Base-by-base conservation (phyloP, 2,113 vertebrate genomes). In the Morone chrysops region DNA sequence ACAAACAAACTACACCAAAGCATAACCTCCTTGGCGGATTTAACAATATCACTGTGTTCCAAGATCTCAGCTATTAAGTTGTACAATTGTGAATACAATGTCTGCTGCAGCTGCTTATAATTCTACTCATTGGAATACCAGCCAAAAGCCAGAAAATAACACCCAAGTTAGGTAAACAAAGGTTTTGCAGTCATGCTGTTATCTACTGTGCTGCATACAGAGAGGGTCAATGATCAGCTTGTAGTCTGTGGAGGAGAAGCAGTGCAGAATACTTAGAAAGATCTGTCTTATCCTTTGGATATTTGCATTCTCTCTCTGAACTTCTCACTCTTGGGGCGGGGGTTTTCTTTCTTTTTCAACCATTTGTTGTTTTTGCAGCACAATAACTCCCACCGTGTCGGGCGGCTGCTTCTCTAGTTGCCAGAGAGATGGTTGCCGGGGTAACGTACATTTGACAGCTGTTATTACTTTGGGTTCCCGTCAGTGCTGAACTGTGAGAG, bases 361-460 rank as follows among this genome's bases (percentile, higher is more conserved):
- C 62, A 60, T 85, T 88, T 78, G 45, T 80, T 82, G 40, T 84
- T 73, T 77, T 84, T 74, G 40, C 60, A 47, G 80, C 69, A 82
- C 75, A 53, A 18, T 66, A 56, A 74, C 57, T 82, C 68, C 31
- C n/a, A 61, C 71, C 14, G 38, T 71, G 79, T 87, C 40, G 17
- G n/a, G 70, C 18, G 78, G 81, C 82, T 90, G 83, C 1, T 4
- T 11, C 81, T 90, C 91, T 91, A 86, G 90, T 95, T 95, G 72
- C 91, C 85, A 90, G 93, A 88, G 83, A 88, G 79, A 89, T 78
- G 90, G 96, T 97, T 97, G 94, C 96, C 92, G 92, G 90, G 94
- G 96, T 92, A 96, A 97, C 94, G 81, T 25, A 2, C 90, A 91
- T 87, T 85, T 92, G 93, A 96, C 95, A 96, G 96, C 93, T 92